Base-by-base conservation (phyloP, 1,140 invertebrate species). In the Euwallacea similis region DNA sequence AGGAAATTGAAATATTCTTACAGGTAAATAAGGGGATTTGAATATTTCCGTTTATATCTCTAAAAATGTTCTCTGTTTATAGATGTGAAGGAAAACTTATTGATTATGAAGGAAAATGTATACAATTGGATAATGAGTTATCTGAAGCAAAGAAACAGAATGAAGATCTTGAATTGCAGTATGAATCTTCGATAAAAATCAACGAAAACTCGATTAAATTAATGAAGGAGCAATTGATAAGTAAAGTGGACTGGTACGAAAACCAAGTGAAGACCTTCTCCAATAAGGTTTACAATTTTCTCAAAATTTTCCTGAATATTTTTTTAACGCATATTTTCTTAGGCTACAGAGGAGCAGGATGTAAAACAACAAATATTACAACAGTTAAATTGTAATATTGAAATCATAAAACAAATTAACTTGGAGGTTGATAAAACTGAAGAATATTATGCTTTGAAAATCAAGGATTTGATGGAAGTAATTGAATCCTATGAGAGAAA, bases 81-180 rank as follows among this genome's bases (percentile, higher is more conserved):
- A 69, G 67, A 0, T 76, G 82, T 53, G 83, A 84, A 75, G 61
- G 79, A 73, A 80, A 81, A 56, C 81, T 84, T 67, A 76, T 83
- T 0, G 79, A 83, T 0, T 72, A 82, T 66, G 84, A 85, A 77
- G 76, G 79, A 21, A 83, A 79, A 75, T 82, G 81, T 66, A 73
- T 81, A 13, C 73, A 79, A 4, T 71, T 84, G 61, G 75, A 74
- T 42, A 65, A 78, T 0, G 82, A 85, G 72, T 71, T 84, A 43
- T 75, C 81, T 53, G 66, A 77, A 42, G 63, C 81, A 21, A 69
- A 69, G 60, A 65, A 68, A 47, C 65, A 61, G 58, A 81, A 78
- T 8, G 78, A 78, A 42, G 80, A 83, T 67, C 63, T 83, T 0
- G 77, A 76, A 71, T 77, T 83, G 56, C 73, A 78, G 42, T 74